phyloP scores from a whole-genome alignment of 1,140 invertebrate genomes.

The Bombus balteatus region DNA sequence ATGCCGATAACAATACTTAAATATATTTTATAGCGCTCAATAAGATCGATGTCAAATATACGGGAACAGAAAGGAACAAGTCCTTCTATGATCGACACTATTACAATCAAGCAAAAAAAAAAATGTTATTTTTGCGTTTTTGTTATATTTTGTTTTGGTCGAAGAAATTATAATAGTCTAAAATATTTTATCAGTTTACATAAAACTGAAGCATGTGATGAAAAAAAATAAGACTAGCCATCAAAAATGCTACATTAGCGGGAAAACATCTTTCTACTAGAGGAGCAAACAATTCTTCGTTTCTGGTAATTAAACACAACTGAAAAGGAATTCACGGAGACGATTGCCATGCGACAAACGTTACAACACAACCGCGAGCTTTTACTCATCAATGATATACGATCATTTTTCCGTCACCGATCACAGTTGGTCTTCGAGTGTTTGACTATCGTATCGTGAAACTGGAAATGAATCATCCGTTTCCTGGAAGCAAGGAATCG shows the following conservation, averaged over 20 bases:
- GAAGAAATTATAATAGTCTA: background rate
- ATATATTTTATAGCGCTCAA: background rate
- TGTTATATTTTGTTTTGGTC: background rate
- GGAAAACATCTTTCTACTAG: background rate
- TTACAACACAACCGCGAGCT: conserved; percentile 12
- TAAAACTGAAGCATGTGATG: background rate
- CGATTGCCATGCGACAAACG: conserved; percentile 23
- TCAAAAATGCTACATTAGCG: background rate
- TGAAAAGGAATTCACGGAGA: conserved; percentile 11
- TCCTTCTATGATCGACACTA: background rate
- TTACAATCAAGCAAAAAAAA: background rate
- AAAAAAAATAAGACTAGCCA: background rate
- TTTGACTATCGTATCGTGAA: conserved; percentile 40
- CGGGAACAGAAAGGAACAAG: background rate
- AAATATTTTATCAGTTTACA: background rate
- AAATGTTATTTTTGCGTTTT: background rate
- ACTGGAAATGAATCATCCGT: conserved; percentile 67
- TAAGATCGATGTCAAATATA: background rate
- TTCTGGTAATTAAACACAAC: conserved; percentile 19
- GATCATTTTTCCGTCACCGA: conserved; percentile 42
- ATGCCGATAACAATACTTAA: conserved; percentile 18
- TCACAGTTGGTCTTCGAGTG: conserved; percentile 41
- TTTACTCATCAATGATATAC: conserved; percentile 17
- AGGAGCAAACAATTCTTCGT: background rate
- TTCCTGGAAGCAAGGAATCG: conserved; percentile 62